phyloP scores from a whole-genome alignment of 2,797 vertebrate species.

The Sebastes itinus region DNA sequence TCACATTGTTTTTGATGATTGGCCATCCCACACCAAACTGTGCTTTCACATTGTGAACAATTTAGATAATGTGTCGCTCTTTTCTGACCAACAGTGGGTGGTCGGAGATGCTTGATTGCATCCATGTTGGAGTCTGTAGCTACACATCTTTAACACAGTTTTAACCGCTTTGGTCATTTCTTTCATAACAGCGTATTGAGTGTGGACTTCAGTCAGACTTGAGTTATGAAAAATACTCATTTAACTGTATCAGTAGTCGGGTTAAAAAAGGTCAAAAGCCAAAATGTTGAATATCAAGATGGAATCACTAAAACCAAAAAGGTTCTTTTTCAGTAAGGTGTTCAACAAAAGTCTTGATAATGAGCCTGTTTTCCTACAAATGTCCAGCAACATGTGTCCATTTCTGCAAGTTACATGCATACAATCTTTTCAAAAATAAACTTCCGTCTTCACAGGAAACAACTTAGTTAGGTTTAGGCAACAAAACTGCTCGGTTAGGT shows the following conservation, averaged over 20 bases:
- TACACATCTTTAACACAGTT: not conserved
- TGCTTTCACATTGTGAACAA: constrained; percentile 19
- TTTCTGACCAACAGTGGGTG: not conserved
- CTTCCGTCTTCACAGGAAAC: too few species aligned
- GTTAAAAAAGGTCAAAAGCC: too few species aligned
- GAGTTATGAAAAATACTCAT: not conserved
- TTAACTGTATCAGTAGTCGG: too few species aligned
- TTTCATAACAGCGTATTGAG: not conserved
- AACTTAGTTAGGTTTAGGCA: too few species aligned
- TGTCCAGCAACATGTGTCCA: too few species aligned
- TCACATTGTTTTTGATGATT: constrained; percentile 25
- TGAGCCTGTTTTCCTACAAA: not conserved
- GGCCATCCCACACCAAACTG: not conserved
- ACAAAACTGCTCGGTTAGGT: too few species aligned
- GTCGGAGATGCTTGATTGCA: constrained; percentile 9
- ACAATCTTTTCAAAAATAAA: too few species aligned
- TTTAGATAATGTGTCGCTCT: constrained; percentile 24
- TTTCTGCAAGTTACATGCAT: too few species aligned
- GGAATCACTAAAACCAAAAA: not conserved
- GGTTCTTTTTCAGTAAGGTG: not conserved
- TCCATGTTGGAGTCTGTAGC: not conserved
- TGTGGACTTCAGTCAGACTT: not conserved
- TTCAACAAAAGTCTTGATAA: not conserved
- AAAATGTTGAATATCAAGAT: not conserved
- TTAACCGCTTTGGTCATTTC: not conserved